phyloP scores from a whole-genome alignment of 2,797 vertebrate species.

The Acanthopagrus latus region DNA sequence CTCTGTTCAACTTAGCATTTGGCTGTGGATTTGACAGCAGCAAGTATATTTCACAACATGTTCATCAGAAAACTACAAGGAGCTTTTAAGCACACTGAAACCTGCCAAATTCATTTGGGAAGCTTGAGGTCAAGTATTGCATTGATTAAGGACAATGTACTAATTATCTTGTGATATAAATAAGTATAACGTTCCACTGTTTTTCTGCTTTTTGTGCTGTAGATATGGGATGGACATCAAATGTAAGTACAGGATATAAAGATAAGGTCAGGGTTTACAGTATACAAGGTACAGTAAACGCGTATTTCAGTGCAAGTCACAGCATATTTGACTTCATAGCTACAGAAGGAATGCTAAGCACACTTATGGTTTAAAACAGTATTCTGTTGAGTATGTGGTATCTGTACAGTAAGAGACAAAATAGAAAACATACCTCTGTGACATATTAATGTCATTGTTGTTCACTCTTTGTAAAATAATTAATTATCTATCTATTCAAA shows the following conservation, averaged over 20 bases:
- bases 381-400: slow-evolving; percentile 73
- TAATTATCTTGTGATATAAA: slow-evolving; percentile 12
- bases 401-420: slow-evolving; percentile 73
- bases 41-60: neutral
- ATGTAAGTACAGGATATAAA: slow-evolving; percentile 43
- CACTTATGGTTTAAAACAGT: slow-evolving; percentile 87
- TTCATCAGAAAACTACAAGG: slow-evolving; percentile 4
- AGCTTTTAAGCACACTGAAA: slow-evolving; percentile 11
- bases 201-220: slow-evolving; percentile 52
- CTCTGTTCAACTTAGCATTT: slow-evolving; percentile 4
- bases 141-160: slow-evolving; percentile 17
- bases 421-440: slow-evolving; percentile 76
- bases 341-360: slow-evolving; percentile 86
- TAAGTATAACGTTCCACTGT: slow-evolving; percentile 6
- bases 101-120: slow-evolving; percentile 12
- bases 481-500: slow-evolving; percentile 61
- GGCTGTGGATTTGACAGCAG: slow-evolving; percentile 8
- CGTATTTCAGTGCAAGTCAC: slow-evolving; percentile 81
- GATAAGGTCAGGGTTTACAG: slow-evolving; percentile 60
- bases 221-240: slow-evolving; percentile 37
- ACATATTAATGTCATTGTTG: slow-evolving; percentile 61
- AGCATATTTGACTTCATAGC: slow-evolving; percentile 79
- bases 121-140: slow-evolving; percentile 25
- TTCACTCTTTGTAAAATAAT: slow-evolving; percentile 70
- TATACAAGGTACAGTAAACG: slow-evolving; percentile 68